Evolutionary conservation across 2,888 invertebrate genomes (phyloP), one percentile per base, ranked within the genome.

Genomic region (Silvanus unidentatus): DNA sequence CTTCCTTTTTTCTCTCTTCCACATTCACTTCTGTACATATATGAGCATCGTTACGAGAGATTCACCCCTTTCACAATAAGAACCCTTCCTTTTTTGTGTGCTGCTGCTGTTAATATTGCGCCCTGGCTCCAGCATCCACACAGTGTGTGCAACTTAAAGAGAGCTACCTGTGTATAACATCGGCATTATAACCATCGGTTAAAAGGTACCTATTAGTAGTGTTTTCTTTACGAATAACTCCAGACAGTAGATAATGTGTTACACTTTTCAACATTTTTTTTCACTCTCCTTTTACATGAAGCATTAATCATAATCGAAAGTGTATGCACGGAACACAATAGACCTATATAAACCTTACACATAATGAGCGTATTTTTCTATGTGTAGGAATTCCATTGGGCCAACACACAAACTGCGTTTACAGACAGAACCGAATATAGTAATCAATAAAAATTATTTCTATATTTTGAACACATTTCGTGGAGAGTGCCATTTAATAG

Each of bases 241-340:
- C 22, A 22, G 22, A 22, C 22, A 22, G 22, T 22, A 22, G 32
- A 12, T 12, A 32, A 32, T 32, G 32, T 32, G 32, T 32, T 32
- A 32, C 32, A 32, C 32, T 32, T 32, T 32, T 32, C 32, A 32
- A 12, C 32, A 32, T 32, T 32, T 32, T 32, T 12, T 12, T 32
- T 22, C 8, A 3, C 3, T 8, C 8, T 8, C 8, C 22, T 22
- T 22, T 22, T 22, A 22, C 11, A 32, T 32, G 32, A 32, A 8
- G 32, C 32, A 32, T 32, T n/a, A 32, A 32, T 32, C 32, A 32
- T 32, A 12, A 32, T 32, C 32, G 32, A 32, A 32, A 12, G n/a
- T 32, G n/a, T 32, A 22, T 22, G 22, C 22, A 22, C 22, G 8
- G 22, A 22, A 22, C 22, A 22, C 22, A 22, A 3, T 5, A 22